Percentiles rank a stretch among this genome's conserved stretches.
phyloP scores from a whole-genome alignment of 1,140 invertebrate genomes.

The Listronotus oregonensis region DNA sequence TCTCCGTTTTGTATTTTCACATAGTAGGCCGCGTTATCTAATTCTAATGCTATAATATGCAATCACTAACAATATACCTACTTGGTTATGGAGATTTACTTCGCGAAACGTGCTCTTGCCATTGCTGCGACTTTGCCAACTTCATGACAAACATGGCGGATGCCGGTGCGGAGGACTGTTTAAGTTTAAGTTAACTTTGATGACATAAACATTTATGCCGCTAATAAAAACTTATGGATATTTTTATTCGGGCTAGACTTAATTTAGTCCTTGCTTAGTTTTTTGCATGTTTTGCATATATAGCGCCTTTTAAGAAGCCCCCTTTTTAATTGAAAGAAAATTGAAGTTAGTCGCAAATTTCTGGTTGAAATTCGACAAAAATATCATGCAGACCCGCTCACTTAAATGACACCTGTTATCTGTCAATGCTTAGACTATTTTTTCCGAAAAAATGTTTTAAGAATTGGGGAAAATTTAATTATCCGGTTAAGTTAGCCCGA shows the following conservation, averaged over 20 bases:
- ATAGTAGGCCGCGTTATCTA: constrained; percentile 26
- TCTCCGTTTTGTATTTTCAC: background rate
- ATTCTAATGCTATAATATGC: constrained; percentile 32
- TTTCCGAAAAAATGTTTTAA: too few relatives aligned
- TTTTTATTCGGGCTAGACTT: background rate
- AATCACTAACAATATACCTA: constrained; percentile 36
- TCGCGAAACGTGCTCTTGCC: constrained; percentile 27
- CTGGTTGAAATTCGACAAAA: too few relatives aligned
- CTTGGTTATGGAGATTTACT: constrained; percentile 34
- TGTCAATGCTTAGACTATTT: too few relatives aligned
- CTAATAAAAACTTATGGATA: background rate
- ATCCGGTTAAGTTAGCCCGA: too few relatives aligned
- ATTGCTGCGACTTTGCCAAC: constrained; percentile 15
- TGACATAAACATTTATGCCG: constrained; percentile 9
- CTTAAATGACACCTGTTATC: too few relatives aligned
- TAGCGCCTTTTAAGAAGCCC: too few relatives aligned
- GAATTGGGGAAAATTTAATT: too few relatives aligned
- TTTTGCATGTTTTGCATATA: too few relatives aligned
- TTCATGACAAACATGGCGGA: constrained; percentile 15
- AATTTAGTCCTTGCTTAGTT: too few relatives aligned
- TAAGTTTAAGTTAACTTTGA: constrained; percentile 2
- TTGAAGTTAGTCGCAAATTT: too few relatives aligned
- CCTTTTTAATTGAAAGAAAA: too few relatives aligned
- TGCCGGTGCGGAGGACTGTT: background rate
- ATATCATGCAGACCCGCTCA: too few relatives aligned